Base-by-base conservation (phyloP, 2,113 vertebrate species). In the Spea bombifrons region DNA sequence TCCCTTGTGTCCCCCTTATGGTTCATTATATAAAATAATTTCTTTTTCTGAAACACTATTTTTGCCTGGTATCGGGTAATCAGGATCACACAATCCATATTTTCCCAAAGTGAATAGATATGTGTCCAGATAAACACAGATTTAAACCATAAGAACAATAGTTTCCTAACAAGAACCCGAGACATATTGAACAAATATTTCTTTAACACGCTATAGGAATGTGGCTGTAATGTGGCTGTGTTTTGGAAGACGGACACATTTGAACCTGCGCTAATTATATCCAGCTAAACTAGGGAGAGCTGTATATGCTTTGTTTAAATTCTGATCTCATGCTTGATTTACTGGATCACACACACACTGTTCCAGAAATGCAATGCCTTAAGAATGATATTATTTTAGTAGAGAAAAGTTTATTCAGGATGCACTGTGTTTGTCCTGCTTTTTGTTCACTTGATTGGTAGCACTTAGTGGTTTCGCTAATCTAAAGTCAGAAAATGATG, bases 381-480 rank as follows among this genome's bases (percentile, higher is more conserved):
- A 81, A 67, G 82, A 75, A 78, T 85, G 59, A 83, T 86, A 80
- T 86, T 88, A 86, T 4, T 5, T 7, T 59, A 12, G 4, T 4
- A 59, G 4, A 13, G 10, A 13, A 59, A 59, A 12, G 55, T 5
- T 59, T 59, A 59, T 12, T 9, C 15, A 12, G 12, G 8, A 59
- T 13, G 10, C 55, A 9, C 4, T 59, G 55, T 30, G 30, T 30
- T 30, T 30, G 2, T 30, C 30, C 30, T 30, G 30, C 30, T 30
- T 30, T 30, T 30, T 30, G 30, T 30, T 30, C 30, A 30, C 30
- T 30, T 30, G 30, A 30, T 30, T 30, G 30, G 30, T 30, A 30
- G 30, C 30, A 30, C 30, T 30, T 30, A 30, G 30, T 30, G 30
- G 30, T 30, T 30, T 30, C 2, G 30, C 30, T 30, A 30, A n/a